These are phyloP conservation scores for Zosterops pallidus DNA, from an alignment of 2,113 vertebrate genomes.

Conservation along the genomic window DNA sequence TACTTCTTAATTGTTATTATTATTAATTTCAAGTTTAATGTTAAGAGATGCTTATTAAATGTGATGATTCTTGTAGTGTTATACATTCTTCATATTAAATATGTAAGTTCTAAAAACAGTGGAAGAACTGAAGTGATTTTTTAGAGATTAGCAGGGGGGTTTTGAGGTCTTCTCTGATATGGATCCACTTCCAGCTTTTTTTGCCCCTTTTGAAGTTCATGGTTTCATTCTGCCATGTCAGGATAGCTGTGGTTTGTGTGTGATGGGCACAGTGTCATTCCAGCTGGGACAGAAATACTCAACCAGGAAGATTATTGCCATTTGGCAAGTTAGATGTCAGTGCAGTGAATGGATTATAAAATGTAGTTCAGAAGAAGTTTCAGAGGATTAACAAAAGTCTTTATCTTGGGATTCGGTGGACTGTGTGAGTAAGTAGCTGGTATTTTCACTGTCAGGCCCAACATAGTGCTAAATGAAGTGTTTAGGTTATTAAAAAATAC, in stretches of 20 bases:
- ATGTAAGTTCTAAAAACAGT: background rate
- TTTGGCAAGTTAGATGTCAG: background rate
- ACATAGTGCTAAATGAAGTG: background rate
- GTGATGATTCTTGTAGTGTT: background rate
- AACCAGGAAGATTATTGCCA: background rate
- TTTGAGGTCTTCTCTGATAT: background rate
- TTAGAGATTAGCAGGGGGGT: background rate
- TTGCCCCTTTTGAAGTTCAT: background rate
- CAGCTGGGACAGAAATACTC: background rate
- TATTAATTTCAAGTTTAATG: background rate
- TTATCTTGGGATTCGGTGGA: background rate
- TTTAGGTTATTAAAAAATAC: background rate
- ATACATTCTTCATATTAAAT: background rate
- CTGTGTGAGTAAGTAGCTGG: background rate
- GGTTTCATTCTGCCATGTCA: background rate
- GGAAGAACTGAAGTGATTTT: background rate
- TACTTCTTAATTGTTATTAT: background rate
- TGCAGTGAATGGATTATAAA: background rate
- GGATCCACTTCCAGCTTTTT: background rate
- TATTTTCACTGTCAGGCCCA: background rate
- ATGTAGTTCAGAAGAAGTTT: background rate
- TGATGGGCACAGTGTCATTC: background rate
- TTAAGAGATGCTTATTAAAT: background rate
- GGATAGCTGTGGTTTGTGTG: background rate
- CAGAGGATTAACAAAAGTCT: background rate